Percentiles rank a stretch among this genome's conserved stretches.
Evolutionary conservation across 2,888 invertebrate genomes (phyloP).

Genomic region (Plutella xylostella): DNA sequence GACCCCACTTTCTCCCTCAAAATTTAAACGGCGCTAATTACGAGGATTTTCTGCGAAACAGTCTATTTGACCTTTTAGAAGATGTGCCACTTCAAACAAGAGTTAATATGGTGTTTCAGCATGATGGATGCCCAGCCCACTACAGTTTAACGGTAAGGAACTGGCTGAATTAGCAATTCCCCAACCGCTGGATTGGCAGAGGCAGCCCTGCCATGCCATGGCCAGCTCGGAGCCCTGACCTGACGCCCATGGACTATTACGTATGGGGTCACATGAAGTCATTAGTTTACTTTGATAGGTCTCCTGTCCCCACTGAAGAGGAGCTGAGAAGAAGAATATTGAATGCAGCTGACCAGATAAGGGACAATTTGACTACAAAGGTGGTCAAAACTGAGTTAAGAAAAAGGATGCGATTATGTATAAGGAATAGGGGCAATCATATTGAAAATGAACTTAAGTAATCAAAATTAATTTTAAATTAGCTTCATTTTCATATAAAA

Average conservation of each 20-base stretch:
- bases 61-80: constrained; percentile 12
- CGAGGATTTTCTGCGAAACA: constrained; percentile 17
- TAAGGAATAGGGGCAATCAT: neutral
- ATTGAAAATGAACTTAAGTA: neutral
- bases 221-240: constrained; percentile 21
- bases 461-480: too few relatives aligned
- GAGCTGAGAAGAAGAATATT: neutral
- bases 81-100: constrained; percentile 8
- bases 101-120: constrained; percentile 7
- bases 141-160: constrained; percentile 10
- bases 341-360: neutral
- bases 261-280: constrained; percentile 18
- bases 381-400: neutral
- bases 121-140: constrained; percentile 14
- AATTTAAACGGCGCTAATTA: constrained; percentile 24
- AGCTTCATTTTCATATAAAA: too few relatives aligned
- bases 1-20: constrained; percentile 8
- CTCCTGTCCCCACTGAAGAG: neutral
- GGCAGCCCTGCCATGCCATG: constrained; percentile 13
- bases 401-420: neutral
- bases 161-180: constrained; percentile 10
- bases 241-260: constrained; percentile 17
- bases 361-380: neutral
- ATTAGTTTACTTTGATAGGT: constrained; percentile 5
- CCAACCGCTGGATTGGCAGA: constrained; percentile 10